These are phyloP conservation scores for Phocoena sinus DNA, from an alignment of 2,113 vertebrate species.

Conservation along the genomic window DNA sequence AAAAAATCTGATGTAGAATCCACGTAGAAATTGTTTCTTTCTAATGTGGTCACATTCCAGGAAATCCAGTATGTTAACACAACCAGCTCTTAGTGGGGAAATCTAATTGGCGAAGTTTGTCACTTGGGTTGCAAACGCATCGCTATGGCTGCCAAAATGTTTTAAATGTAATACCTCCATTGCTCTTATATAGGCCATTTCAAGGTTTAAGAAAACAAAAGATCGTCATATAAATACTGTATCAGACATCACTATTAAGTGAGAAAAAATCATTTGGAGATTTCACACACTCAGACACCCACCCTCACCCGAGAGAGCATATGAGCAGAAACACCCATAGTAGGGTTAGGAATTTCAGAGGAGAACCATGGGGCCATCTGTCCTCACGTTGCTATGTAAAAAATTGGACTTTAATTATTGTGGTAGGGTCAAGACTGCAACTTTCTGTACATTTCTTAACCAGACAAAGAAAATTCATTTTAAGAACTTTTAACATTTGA, in stretches of 20 bases:
- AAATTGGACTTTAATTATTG: neutral
- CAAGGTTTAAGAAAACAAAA: slow-evolving; percentile 10
- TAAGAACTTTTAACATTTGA: neutral
- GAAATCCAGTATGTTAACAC: slow-evolving; percentile 56
- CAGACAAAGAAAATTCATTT: neutral
- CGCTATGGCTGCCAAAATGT: neutral
- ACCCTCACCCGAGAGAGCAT: neutral
- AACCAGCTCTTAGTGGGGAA: slow-evolving; percentile 28
- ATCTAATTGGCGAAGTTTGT: neutral
- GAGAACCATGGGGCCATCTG: neutral
- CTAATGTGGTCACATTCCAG: slow-evolving; percentile 14
- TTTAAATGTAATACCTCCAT: neutral
- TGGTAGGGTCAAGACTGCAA: neutral
- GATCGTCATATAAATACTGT: neutral
- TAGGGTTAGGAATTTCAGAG: neutral
- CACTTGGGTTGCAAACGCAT: neutral
- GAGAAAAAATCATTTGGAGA: neutral
- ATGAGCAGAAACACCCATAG: accelerated
- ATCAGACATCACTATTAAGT: neutral
- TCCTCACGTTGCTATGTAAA: neutral
- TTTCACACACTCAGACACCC: neutral
- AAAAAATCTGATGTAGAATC: slow-evolving; percentile 27
- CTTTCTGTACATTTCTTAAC: neutral
- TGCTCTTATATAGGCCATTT: neutral
- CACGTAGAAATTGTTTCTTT: slow-evolving; percentile 37